Evolutionary conservation across 2,113 vertebrate species (phyloP), one percentile per base, ranked within the genome.

Genomic region (Hyaena hyaena): DNA sequence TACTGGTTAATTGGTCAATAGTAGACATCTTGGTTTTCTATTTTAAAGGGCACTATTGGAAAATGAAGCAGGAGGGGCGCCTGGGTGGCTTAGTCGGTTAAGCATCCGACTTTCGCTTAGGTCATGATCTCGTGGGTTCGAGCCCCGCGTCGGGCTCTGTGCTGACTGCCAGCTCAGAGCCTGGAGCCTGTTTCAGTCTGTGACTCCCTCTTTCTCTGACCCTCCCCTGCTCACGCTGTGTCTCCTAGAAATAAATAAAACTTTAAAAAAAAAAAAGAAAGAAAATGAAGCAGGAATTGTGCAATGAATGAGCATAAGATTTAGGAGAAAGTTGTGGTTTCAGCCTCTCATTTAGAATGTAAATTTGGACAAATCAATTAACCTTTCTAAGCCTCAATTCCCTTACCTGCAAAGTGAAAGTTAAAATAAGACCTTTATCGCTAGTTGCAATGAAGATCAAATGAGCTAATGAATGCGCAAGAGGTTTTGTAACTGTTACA

Each of bases 361-460:
- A 81, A 88, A 91, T 93, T 53, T 93, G 83, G 48, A 88, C 17
- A 81, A 83, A 88, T 88, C 87, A 83, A 83, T 96, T 93, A 90
- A 94, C 53, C 48, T 88, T 79, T 79, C 26, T 55, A 5, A 85
- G 23, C 19, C n/a, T 63, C 55, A 85, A 69, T 93, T 95, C 73
- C n/a, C n/a, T 88, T 97, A 69, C 48, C 71, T 74, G 15, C 28
- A 85, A 48, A 84, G 28, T 76, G 35, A 93, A 16, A 96, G 74
- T 91, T 88, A 93, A 92, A 88, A 16, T 77, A 73, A 93, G 68
- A 84, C 24, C 43, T 91, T 16, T 50, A 91, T 83, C 35, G 35
- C 15, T 80, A 45, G 28, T 31, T 58, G 5, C 26, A 73, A n/a
- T 43, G 61, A 63, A 82, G 76, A 90, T 43, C 61, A 90, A 48